Evolutionary conservation across 2,797 vertebrate species (phyloP).

Genomic region (Ara ararauna): DNA sequence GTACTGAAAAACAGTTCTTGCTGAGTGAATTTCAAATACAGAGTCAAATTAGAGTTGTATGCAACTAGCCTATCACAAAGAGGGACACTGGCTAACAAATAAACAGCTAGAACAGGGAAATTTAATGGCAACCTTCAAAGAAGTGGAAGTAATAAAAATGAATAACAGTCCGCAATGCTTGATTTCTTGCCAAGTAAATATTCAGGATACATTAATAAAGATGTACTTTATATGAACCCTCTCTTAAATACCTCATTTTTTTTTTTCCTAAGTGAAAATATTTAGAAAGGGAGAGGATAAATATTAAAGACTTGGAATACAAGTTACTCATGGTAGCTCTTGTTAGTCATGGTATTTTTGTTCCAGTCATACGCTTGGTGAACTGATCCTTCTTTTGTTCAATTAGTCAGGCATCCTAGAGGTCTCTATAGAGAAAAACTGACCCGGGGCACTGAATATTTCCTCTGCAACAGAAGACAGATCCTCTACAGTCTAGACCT

Average conservation of each 20-base stretch:
- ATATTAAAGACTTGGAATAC: background rate
- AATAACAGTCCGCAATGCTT: background rate
- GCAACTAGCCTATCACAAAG: background rate
- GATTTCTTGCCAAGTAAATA: conserved; percentile 1
- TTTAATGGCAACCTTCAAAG: background rate
- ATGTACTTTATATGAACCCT: background rate
- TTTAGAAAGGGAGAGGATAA: background rate
- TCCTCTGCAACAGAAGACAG: background rate
- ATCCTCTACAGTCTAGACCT: background rate
- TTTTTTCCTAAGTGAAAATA: background rate
- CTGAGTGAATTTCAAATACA: conserved; percentile 19
- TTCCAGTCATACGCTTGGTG: background rate
- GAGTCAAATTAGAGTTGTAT: background rate
- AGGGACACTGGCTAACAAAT: background rate
- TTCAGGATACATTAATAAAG: background rate
- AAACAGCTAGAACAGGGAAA: background rate
- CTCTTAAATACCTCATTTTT: background rate
- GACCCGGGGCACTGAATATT: background rate
- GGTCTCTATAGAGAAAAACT: background rate
- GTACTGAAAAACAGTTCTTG: background rate
- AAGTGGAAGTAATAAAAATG: background rate
- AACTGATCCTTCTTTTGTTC: background rate
- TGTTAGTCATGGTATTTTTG: background rate
- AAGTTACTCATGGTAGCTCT: background rate
- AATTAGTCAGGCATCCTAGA: background rate